Percentiles rank a stretch among this genome's conserved stretches.
These are phyloP conservation scores for Panagrolaimus sp. DNA, from an alignment of 1,140 invertebrate species.

Conservation along the genomic window DNA sequence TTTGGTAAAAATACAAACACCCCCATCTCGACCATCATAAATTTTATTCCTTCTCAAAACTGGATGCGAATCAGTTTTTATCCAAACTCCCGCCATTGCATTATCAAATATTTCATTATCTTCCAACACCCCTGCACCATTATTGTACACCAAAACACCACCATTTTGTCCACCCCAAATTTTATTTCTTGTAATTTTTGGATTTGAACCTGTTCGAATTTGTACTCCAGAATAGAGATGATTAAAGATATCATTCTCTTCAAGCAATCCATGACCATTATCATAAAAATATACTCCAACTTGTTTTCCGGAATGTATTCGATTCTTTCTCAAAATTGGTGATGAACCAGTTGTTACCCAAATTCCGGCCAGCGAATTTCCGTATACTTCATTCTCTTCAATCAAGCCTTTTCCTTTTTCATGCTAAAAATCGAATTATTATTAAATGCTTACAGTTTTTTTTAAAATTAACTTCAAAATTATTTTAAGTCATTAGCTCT, in stretches of 20 bases:
- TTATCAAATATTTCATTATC: slow-evolving; percentile 99
- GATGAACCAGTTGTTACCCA: slow-evolving; percentile 81
- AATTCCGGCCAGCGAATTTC: slow-evolving; percentile 94
- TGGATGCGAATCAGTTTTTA: slow-evolving; percentile 93
- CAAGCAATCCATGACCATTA: slow-evolving; percentile 88
- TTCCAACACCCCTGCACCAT: slow-evolving; percentile 64
- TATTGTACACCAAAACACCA: slow-evolving; percentile 97
- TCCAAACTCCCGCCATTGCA: slow-evolving; percentile 99
- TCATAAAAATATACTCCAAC: slow-evolving; percentile 97
- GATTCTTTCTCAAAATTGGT: slow-evolving; percentile 84
- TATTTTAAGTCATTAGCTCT: not conserved
- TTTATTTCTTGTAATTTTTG: slow-evolving; percentile 91
- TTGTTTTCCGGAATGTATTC: slow-evolving; percentile 96
- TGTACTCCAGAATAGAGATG: slow-evolving; percentile 94
- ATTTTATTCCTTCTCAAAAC: slow-evolving; percentile 84
- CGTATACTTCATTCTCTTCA: slow-evolving; percentile 96
- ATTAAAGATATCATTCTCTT: slow-evolving; percentile 97
- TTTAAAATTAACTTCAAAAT: not conserved
- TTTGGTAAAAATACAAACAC: slow-evolving; percentile 97
- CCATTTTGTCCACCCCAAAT: slow-evolving; percentile 99
- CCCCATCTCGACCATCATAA: slow-evolving; percentile 89
- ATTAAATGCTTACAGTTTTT: not conserved
- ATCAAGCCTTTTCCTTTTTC: slow-evolving; percentile 95
- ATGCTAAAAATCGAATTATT: slow-evolving; percentile 64
- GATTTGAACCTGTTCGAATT: slow-evolving; percentile 93